A percentile compares a stretch with the other conserved stretches of the same genome.
Conservation (phyloP, 2,888 invertebrate species). For the Timema cristinae region DNA sequence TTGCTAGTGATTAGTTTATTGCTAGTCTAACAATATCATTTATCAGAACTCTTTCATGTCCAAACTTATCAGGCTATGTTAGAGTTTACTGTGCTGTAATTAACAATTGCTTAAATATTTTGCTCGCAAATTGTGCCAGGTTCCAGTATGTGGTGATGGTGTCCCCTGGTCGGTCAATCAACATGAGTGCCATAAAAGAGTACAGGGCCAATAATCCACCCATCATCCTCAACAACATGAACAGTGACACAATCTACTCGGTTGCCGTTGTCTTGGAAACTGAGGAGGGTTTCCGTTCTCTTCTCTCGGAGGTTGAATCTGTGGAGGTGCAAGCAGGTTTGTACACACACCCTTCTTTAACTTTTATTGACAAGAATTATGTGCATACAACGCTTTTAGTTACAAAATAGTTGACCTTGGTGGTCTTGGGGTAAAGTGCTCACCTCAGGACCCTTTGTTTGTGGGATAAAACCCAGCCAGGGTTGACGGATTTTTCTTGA, state of each 20-base stretch:
- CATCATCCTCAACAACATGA: conserved; percentile 51
- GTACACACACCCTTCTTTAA: background rate
- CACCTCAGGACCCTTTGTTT: too few species aligned
- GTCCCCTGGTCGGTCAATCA: conserved; percentile 51
- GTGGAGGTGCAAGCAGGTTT: conserved; percentile 42
- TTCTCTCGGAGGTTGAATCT: conserved; percentile 56
- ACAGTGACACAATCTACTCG: conserved; percentile 52
- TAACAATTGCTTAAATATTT: conserved; percentile 16
- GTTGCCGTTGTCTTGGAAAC: conserved; percentile 62
- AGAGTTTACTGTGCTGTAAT: background rate
- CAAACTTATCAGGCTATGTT: too few species aligned
- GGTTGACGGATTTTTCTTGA: too few species aligned
- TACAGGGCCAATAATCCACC: conserved; percentile 54
- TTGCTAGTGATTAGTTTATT: too few species aligned
- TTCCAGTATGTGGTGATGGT: conserved; percentile 64
- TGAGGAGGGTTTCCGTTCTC: conserved; percentile 57
- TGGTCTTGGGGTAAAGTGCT: too few species aligned
- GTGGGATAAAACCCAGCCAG: too few species aligned
- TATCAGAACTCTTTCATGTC: too few species aligned
- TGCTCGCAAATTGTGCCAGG: conserved; percentile 38
- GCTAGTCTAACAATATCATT: too few species aligned
- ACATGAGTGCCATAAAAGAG: conserved; percentile 45
- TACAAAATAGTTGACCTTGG: too few species aligned
- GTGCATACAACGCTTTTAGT: too few species aligned
- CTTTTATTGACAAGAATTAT: too few species aligned